These are phyloP conservation scores for Heliconius hewitsoni DNA, from an alignment of 1,140 invertebrate species.

Conservation along the genomic window DNA sequence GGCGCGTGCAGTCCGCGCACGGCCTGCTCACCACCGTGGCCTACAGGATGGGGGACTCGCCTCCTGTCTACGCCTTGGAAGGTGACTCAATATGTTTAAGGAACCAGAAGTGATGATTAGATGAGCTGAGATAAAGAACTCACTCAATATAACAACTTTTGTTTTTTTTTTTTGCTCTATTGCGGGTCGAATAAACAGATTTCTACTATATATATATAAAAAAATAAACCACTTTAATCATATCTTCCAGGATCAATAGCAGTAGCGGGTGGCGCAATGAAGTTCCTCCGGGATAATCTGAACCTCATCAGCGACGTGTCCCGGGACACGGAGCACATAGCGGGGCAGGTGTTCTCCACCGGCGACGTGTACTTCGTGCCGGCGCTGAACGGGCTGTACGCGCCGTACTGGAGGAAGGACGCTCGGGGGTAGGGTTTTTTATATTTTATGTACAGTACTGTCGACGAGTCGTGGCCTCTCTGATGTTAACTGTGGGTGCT, in stretches of 20 bases:
- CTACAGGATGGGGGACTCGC: constrained; percentile 92
- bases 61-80: constrained; percentile 93
- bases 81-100: constrained; percentile 74
- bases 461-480: not conserved
- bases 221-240: not conserved
- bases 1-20: constrained; percentile 91
- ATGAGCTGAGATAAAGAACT: no score
- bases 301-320: constrained; percentile 86
- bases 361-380: constrained; percentile 97
- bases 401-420: constrained; percentile 97
- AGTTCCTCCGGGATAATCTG: constrained; percentile 95
- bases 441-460: not conserved
- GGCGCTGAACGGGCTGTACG: constrained; percentile 96
- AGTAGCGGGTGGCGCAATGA: constrained; percentile 94
- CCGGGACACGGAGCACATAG: constrained; percentile 89
- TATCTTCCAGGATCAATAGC: constrained; percentile 89
- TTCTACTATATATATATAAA: not conserved
- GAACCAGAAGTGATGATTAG: no score
- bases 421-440: constrained; percentile 88
- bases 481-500: no score
- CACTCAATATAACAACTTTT: no score
- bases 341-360: constrained; percentile 87
- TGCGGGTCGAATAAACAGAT: no score
- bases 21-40: constrained; percentile 97
- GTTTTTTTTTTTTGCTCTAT: no score